Evolutionary conservation across 2,113 vertebrate genomes (phyloP).

Genomic region (Limnothrissa miodon): DNA sequence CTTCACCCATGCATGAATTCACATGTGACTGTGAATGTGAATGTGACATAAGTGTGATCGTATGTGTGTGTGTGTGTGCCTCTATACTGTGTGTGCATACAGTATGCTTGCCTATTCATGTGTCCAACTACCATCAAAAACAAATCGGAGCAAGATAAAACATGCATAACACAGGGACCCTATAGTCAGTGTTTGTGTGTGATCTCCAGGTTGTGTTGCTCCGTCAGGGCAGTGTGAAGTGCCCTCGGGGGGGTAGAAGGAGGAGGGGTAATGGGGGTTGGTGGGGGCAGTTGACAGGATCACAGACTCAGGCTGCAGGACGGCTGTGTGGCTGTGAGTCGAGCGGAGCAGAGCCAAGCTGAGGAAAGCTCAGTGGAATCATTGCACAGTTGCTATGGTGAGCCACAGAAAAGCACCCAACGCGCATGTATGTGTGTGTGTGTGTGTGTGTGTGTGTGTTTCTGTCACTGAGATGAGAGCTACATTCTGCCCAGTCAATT

Average conservation of each 20-base stretch:
- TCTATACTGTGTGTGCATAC: too few species aligned
- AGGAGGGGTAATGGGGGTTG: too few species aligned
- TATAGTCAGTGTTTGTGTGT: neutral
- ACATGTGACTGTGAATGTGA: neutral
- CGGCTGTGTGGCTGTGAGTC: neutral
- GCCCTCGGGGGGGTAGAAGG: neutral
- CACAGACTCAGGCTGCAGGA: neutral
- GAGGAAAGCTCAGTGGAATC: constrained; percentile 5
- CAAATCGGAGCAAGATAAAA: neutral
- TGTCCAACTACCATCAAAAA: neutral
- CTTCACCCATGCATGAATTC: neutral
- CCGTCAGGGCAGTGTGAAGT: too few species aligned
- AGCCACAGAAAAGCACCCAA: neutral
- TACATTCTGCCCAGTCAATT: neutral
- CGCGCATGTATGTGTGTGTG: neutral
- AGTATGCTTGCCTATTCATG: neutral
- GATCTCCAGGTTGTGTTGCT: neutral
- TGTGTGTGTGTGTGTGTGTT: neutral
- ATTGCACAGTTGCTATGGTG: constrained; percentile 12
- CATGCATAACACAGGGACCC: too few species aligned
- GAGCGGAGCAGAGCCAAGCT: neutral
- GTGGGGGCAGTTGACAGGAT: neutral
- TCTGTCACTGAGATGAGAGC: neutral
- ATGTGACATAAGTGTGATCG: neutral
- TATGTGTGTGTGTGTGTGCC: neutral